Evolutionary conservation across 2,888 invertebrate genomes (phyloP).

Genomic region (Caenorhabditis panamensis): DNA sequence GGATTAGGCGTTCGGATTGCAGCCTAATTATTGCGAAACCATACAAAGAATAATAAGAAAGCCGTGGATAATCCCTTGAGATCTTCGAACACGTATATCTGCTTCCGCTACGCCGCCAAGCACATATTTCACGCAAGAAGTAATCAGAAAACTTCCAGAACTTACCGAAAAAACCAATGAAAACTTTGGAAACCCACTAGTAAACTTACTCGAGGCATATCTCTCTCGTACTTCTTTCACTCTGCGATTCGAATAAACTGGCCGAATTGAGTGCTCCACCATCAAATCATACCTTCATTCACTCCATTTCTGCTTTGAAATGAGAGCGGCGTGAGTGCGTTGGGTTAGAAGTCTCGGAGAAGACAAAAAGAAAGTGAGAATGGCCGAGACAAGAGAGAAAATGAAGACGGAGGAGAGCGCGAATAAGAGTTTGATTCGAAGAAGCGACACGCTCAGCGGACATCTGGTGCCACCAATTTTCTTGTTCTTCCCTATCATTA

Average conservation of each 20-base stretch:
- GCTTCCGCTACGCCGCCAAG: too few relatives aligned
- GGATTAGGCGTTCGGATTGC: too few relatives aligned
- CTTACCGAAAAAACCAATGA: not conserved
- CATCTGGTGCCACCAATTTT: conserved; percentile 27
- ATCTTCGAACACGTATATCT: too few relatives aligned
- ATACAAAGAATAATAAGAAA: too few relatives aligned
- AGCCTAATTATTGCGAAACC: not conserved
- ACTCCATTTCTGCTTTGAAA: conserved; percentile 11
- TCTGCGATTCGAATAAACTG: not conserved
- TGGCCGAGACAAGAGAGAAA: conserved; percentile 19
- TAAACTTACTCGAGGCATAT: not conserved
- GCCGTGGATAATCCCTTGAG: too few relatives aligned
- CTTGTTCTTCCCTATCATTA: not conserved
- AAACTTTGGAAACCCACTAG: too few relatives aligned
- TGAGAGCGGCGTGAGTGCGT: conserved; percentile 8
- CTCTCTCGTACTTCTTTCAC: not conserved
- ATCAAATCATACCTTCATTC: conserved; percentile 2
- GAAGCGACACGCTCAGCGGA: not conserved
- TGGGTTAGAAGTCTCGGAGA: conserved; percentile 11
- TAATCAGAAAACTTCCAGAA: too few relatives aligned
- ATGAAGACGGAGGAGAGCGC: not conserved
- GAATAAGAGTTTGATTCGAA: conserved; percentile 24
- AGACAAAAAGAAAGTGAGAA: conserved; percentile 33
- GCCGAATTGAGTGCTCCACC: not conserved
- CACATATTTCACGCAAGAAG: too few relatives aligned